Evolutionary conservation across 2,888 invertebrate genomes (phyloP).

Genomic region (Anthoptus insignis): DNA sequence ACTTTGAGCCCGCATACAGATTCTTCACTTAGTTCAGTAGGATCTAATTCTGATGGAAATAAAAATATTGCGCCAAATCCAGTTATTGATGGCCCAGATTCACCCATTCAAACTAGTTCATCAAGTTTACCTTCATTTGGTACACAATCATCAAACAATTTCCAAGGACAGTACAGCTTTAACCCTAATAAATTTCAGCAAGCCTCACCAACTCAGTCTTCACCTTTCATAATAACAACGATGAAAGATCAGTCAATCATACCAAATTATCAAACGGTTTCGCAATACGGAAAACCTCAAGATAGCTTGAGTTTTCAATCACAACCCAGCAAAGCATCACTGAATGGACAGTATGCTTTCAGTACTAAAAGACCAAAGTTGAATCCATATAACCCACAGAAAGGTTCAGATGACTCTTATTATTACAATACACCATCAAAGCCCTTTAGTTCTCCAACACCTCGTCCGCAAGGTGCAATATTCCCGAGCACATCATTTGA

Average conservation of each 20-base stretch:
- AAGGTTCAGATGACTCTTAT: constrained; percentile 62
- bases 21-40: constrained; percentile 65
- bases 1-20: constrained; percentile 57
- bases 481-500: constrained; percentile 57
- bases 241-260: constrained; percentile 3
- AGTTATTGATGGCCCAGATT: constrained; percentile 20
- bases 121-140: constrained; percentile 17
- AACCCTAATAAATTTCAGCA: constrained; percentile 14
- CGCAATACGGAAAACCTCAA: background rate
- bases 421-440: constrained; percentile 67
- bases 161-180: constrained; percentile 11
- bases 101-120: background rate
- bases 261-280: constrained; percentile 1
- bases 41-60: constrained; percentile 40
- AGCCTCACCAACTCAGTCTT: constrained; percentile 17
- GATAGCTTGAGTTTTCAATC: constrained; percentile 1
- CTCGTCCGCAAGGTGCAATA: constrained; percentile 50
- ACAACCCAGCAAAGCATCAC: constrained; percentile 33
- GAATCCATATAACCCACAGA: constrained; percentile 53
- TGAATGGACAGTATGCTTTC: constrained; percentile 49
- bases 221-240: constrained; percentile 1
- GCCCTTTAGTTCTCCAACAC: constrained; percentile 57
- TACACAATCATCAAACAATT: background rate
- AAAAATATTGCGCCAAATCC: constrained; percentile 10
- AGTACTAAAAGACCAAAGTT: constrained; percentile 55